Evolutionary conservation across 1,140 invertebrate species (phyloP).

Genomic region (Triops cancriformis): DNA sequence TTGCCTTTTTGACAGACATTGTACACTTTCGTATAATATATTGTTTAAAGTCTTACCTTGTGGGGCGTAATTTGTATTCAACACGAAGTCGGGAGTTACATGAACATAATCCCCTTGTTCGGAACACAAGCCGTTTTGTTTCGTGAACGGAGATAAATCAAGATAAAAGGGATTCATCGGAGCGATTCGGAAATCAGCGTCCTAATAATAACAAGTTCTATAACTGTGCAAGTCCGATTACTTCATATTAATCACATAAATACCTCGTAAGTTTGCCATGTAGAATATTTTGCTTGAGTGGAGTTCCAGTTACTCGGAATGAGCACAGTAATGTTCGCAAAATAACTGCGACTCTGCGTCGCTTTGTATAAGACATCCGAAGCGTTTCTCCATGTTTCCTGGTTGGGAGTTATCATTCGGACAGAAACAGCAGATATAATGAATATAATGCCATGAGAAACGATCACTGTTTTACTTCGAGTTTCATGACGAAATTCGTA

Average conservation of each 20-base stretch:
- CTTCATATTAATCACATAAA: neutral
- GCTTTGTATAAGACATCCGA: neutral
- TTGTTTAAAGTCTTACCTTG: conserved; percentile 5
- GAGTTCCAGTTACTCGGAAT: neutral
- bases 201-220: neutral
- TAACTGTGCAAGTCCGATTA: neutral
- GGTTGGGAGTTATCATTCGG: neutral
- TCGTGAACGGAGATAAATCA: conserved; percentile 35
- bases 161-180: conserved; percentile 27
- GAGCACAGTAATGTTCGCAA: neutral
- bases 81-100: conserved; percentile 35
- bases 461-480: neutral
- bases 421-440: too few species aligned
- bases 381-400: neutral
- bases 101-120: conserved; percentile 36
- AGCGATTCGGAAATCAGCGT: conserved; percentile 21
- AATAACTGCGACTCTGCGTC: neutral
- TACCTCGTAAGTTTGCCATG: conserved; percentile 22
- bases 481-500: neutral
- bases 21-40: neutral
- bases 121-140: conserved; percentile 36
- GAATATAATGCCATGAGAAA: neutral
- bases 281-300: neutral
- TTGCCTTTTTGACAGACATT: conserved; percentile 34
- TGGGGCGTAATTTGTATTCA: neutral